Percentiles rank a stretch among this genome's conserved stretches.
Evolutionary conservation across 2,113 vertebrate genomes (phyloP).

Genomic region (Myodes glareolus): DNA sequence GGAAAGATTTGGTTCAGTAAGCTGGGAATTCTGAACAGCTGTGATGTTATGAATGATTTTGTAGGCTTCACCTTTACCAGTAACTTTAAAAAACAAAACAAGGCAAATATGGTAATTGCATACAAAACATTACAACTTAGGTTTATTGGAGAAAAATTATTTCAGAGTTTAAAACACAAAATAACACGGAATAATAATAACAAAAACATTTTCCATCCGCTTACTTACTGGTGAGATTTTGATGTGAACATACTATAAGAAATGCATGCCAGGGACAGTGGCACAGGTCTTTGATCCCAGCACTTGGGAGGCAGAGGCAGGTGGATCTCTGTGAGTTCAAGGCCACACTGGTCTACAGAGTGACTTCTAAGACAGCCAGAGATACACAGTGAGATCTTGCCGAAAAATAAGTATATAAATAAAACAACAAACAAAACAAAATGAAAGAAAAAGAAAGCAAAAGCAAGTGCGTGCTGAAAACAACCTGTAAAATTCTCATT

Average conservation of each 20-base stretch:
- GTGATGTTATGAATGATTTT: neutral
- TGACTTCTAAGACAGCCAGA: neutral
- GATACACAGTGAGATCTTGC: too few species aligned
- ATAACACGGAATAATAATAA: neutral
- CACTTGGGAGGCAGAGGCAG: neutral
- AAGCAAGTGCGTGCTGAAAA: neutral
- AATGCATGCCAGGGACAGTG: neutral
- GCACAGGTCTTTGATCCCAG: neutral
- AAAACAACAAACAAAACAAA: neutral
- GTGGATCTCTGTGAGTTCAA: neutral
- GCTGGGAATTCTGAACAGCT: neutral
- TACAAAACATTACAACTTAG: neutral
- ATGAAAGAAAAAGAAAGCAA: neutral
- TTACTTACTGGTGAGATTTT: neutral
- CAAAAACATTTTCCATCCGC: neutral
- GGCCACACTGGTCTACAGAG: neutral
- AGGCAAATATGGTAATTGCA: constrained; percentile 20
- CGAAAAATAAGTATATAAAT: neutral
- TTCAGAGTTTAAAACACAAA: neutral
- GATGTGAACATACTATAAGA: neutral
- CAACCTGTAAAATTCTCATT: neutral
- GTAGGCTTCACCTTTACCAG: neutral
- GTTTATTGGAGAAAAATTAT: neutral
- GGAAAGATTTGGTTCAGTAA: neutral
- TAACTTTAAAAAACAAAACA: constrained; percentile 11